These are phyloP conservation scores for Chloroclysta siterata DNA, from an alignment of 2,888 invertebrate genomes.

Conservation along the genomic window DNA sequence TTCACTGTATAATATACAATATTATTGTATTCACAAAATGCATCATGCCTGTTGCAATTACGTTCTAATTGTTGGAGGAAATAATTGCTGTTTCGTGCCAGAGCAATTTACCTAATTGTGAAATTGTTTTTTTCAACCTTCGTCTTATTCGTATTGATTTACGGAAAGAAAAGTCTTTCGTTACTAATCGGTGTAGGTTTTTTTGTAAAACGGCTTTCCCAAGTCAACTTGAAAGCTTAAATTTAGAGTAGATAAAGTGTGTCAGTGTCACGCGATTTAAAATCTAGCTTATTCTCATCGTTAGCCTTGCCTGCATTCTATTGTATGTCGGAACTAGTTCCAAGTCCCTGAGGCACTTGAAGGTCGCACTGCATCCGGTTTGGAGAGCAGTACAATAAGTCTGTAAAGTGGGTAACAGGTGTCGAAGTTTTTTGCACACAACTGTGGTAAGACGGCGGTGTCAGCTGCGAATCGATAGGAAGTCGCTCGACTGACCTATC, in stretches of 20 bases:
- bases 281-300: conserved; percentile 45
- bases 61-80: conserved; percentile 12
- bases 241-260: not conserved
- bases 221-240: too few relatives aligned
- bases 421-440: conserved; percentile 58
- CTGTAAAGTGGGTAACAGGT: conserved; percentile 46
- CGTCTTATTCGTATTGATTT: conserved; percentile 9
- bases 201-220: not conserved
- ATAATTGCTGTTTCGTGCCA: conserved; percentile 25
- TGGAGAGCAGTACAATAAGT: conserved; percentile 53
- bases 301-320: conserved; percentile 46
- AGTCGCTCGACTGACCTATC: conserved; percentile 51
- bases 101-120: conserved; percentile 3
- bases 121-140: conserved; percentile 15
- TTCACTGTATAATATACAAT: not conserved
- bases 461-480: conserved; percentile 43
- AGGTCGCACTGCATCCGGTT: conserved; percentile 65
- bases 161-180: conserved; percentile 7
- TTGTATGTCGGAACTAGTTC: conserved; percentile 60
- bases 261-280: conserved; percentile 26
- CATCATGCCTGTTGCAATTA: conserved; percentile 17
- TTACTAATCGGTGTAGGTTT: not conserved
- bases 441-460: conserved; percentile 11
- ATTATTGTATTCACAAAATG: conserved; percentile 5
- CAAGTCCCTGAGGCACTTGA: conserved; percentile 55